Percentiles rank a stretch among this genome's conserved stretches.
phyloP scores from a whole-genome alignment of 2,797 vertebrate genomes.

The Xerus rutilus region DNA sequence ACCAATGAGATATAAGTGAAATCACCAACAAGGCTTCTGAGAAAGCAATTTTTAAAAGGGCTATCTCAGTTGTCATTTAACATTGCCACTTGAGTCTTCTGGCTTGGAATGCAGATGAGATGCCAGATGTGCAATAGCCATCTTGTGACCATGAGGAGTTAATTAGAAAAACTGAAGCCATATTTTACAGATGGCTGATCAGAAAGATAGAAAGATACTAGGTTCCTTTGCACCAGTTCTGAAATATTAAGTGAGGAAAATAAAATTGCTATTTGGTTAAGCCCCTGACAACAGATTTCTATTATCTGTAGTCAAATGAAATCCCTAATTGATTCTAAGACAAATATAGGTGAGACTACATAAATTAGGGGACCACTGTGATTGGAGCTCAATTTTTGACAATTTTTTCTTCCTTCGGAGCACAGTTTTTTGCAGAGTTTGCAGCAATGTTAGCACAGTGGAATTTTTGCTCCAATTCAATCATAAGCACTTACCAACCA shows the following conservation, averaged over 20 bases:
- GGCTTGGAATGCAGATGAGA: background rate
- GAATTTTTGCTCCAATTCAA: background rate
- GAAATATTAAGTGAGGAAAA: constrained; percentile 35
- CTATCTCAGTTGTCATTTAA: background rate
- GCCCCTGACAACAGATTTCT: background rate
- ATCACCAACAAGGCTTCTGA: background rate
- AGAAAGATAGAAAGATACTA: background rate
- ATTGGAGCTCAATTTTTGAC: background rate
- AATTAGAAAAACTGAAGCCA: background rate
- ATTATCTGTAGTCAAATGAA: background rate
- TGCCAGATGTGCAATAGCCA: background rate
- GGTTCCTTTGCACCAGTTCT: background rate
- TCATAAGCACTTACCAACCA: background rate
- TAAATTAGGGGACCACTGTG: background rate
- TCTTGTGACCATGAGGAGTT: background rate
- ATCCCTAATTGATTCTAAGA: background rate
- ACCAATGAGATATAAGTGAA: background rate
- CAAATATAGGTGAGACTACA: background rate
- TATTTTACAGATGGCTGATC: background rate
- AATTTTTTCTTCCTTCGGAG: background rate
- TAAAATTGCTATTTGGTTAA: background rate
- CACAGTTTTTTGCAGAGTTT: background rate
- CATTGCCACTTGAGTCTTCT: background rate
- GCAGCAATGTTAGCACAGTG: background rate
- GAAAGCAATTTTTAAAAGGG: background rate